A percentile compares a stretch with the other conserved stretches of the same genome.
These are phyloP conservation scores for Acanthoscelides obtectus DNA, from an alignment of 2,888 invertebrate species.

Conservation along the genomic window DNA sequence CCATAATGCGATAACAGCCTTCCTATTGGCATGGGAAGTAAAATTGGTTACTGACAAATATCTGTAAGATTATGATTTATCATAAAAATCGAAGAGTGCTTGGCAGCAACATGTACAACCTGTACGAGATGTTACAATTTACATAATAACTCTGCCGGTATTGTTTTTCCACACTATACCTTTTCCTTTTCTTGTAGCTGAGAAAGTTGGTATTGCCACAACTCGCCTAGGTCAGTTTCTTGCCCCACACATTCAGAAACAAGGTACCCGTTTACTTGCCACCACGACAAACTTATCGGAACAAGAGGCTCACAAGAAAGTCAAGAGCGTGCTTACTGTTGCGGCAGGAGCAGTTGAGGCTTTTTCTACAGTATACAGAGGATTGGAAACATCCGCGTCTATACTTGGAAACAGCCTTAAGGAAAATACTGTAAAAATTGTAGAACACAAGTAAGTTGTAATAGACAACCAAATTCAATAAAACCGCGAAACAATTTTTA, in stretches of 20 bases:
- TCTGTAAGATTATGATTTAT: too few relatives aligned
- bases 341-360: slow-evolving; percentile 69
- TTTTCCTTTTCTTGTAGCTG: slow-evolving; percentile 38
- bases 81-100: too few relatives aligned
- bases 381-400: slow-evolving; percentile 65
- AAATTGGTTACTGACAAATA: too few relatives aligned
- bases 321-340: slow-evolving; percentile 59
- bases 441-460: slow-evolving; percentile 66
- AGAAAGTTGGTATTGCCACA: slow-evolving; percentile 63
- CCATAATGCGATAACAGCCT: too few relatives aligned
- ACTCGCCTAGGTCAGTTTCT: slow-evolving; percentile 60
- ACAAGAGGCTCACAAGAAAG: slow-evolving; percentile 52
- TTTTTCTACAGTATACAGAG: slow-evolving; percentile 64
- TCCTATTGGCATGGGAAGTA: too few relatives aligned
- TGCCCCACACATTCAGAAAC: slow-evolving; percentile 64
- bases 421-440: slow-evolving; percentile 69
- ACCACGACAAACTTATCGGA: slow-evolving; percentile 53
- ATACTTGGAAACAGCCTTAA: slow-evolving; percentile 61
- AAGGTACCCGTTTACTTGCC: slow-evolving; percentile 57
- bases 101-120: too few relatives aligned
- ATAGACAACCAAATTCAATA: too few relatives aligned
- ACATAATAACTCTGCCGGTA: too few relatives aligned
- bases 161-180: too few relatives aligned
- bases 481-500: too few relatives aligned
- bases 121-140: too few relatives aligned